These are phyloP conservation scores for Pangasius djambal DNA, from an alignment of 2,797 vertebrate species.

Conservation along the genomic window DNA sequence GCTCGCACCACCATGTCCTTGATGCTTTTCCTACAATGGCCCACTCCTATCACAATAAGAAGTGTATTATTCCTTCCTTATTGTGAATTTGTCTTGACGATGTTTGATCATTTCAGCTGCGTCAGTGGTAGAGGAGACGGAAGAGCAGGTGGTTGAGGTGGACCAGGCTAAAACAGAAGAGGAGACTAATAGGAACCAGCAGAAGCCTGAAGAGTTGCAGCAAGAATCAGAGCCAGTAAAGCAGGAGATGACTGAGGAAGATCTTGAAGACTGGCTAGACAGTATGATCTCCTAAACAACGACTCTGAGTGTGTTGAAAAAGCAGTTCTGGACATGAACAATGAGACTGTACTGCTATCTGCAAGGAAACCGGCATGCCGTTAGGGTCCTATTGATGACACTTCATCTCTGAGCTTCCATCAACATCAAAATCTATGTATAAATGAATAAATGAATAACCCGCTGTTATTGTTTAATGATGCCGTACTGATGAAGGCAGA, in stretches of 20 bases:
- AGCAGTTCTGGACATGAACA: not conserved
- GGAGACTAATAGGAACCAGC: slow-evolving; percentile 30
- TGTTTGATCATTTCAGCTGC: slow-evolving; percentile 24
- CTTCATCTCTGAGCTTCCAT: not conserved
- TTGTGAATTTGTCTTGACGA: not conserved
- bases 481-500: not conserved
- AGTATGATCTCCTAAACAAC: slow-evolving; percentile 87
- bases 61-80: not conserved
- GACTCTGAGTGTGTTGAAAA: not conserved
- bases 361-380: not conserved
- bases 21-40: not conserved
- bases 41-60: too few species aligned
- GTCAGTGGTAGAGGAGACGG: slow-evolving; percentile 51
- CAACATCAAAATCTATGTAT: not conserved
- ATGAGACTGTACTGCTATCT: not conserved
- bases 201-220: slow-evolving; percentile 45
- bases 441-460: not conserved
- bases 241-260: slow-evolving; percentile 76
- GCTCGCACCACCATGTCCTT: not conserved
- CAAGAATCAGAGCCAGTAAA: slow-evolving; percentile 45
- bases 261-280: slow-evolving; percentile 96
- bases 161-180: slow-evolving; percentile 34
- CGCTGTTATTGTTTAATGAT: not conserved
- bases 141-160: not conserved
- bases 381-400: not conserved